Conservation (phyloP, 2,113 vertebrate genomes). For the Channa argus region DNA sequence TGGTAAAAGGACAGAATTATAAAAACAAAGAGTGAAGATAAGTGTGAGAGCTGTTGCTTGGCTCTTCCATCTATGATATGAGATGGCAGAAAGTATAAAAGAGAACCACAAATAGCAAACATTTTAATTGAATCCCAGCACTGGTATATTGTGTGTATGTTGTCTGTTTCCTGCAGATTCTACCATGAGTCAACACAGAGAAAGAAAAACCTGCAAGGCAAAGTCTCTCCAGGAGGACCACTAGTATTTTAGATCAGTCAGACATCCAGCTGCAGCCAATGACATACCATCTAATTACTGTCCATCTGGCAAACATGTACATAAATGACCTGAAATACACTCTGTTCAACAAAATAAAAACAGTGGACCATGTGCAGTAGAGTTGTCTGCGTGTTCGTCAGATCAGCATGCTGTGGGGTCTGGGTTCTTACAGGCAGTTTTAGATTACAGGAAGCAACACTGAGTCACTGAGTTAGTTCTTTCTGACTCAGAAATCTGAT, state of each 20-base stretch:
- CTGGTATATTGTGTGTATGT: neutral
- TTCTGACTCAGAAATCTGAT: slow-evolving; percentile 76
- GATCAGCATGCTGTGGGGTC: slow-evolving; percentile 65
- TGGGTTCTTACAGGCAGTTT: slow-evolving; percentile 48
- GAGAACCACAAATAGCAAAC: too few relatives aligned
- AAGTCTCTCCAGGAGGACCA: slow-evolving; percentile 16
- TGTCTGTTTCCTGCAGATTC: slow-evolving; percentile 2
- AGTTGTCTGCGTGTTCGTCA: slow-evolving; percentile 11
- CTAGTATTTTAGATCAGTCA: slow-evolving; percentile 31
- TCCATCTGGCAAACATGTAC: slow-evolving; percentile 47
- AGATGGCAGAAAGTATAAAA: too few relatives aligned
- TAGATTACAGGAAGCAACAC: slow-evolving; percentile 76
- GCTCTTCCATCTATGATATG: too few relatives aligned
- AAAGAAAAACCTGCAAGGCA: neutral
- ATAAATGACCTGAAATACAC: slow-evolving; percentile 46
- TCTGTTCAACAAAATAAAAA: slow-evolving; percentile 31
- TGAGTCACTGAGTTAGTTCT: slow-evolving; percentile 69
- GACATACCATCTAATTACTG: slow-evolving; percentile 36
- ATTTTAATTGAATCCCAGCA: too few relatives aligned
- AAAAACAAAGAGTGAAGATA: too few relatives aligned
- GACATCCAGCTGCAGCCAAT: slow-evolving; percentile 48
- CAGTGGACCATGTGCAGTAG: slow-evolving; percentile 38
- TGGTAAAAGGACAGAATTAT: too few relatives aligned
- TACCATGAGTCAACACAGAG: neutral
- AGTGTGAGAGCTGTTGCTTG: too few relatives aligned